phyloP scores from a whole-genome alignment of 2,888 invertebrate genomes.

The Drosophila diplacantha region DNA sequence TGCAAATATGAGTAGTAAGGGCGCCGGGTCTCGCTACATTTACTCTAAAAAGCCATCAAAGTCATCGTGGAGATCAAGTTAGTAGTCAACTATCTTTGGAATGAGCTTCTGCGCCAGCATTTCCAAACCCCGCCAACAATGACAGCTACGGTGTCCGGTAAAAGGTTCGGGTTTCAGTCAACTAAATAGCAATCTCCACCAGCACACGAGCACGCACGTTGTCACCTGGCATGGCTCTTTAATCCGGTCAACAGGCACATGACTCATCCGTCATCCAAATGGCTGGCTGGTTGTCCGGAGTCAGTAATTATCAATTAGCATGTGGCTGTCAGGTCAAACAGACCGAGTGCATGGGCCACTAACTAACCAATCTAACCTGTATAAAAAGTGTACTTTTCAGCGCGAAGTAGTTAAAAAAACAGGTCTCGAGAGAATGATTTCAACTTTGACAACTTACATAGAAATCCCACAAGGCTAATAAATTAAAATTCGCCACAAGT shows the following conservation, averaged over 20 bases:
- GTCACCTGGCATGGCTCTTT: conserved; percentile 10
- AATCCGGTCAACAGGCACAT: conserved; percentile 7
- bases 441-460: not conserved
- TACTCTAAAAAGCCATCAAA: conserved; percentile 33
- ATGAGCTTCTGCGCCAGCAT: not conserved
- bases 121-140: not conserved
- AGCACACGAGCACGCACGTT: conserved; percentile 24
- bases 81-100: conserved; percentile 42
- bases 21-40: conserved; percentile 29
- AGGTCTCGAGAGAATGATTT: not conserved
- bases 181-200: conserved; percentile 1
- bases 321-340: conserved; percentile 17
- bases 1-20: conserved; percentile 17
- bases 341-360: conserved; percentile 15
- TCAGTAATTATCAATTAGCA: conserved; percentile 24
- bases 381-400: not conserved
- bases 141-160: conserved; percentile 1
- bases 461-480: conserved; percentile 2
- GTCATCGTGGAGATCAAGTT: conserved; percentile 48
- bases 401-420: not conserved
- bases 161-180: conserved; percentile 12
- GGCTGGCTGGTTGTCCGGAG: conserved; percentile 3
- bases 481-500: conserved; percentile 2
- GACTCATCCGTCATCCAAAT: conserved; percentile 22
- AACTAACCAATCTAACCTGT: conserved; percentile 10